Evolutionary conservation across 2,113 vertebrate genomes (phyloP).

Genomic region (Paramisgurnus dabryanus): DNA sequence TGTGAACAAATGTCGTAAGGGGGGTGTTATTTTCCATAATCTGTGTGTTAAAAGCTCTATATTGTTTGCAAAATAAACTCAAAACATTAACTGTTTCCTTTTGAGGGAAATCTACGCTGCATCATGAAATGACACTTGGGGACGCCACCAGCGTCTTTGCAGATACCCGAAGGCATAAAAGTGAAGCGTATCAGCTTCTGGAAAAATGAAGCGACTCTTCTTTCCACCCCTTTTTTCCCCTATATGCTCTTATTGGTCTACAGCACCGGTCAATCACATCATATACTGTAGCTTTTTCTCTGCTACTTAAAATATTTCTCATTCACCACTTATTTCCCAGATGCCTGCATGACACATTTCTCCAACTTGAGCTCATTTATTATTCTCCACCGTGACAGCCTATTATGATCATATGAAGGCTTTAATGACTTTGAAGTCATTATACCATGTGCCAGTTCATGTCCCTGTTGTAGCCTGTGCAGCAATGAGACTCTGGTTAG

Average conservation of each 20-base stretch:
- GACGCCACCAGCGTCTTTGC: no score
- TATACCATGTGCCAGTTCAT: neutral
- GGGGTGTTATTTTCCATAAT: no score
- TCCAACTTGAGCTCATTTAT: slow-evolving; percentile 72
- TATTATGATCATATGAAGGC: slow-evolving; percentile 72
- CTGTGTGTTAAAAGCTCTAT: no score
- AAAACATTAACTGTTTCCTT: no score
- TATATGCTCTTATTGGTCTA: slow-evolving; percentile 26
- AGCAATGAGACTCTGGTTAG: neutral
- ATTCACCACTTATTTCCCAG: slow-evolving; percentile 49
- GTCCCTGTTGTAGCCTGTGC: neutral
- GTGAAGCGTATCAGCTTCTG: no score
- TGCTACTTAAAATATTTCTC: slow-evolving; percentile 17
- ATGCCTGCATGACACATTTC: slow-evolving; percentile 64
- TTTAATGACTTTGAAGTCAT: slow-evolving; percentile 61
- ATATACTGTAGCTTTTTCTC: neutral
- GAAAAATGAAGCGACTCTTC: no score
- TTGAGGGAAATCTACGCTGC: no score
- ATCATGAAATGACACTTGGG: no score
- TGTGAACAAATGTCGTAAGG: no score
- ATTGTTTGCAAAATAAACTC: no score
- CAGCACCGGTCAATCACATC: slow-evolving; percentile 40
- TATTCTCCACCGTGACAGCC: slow-evolving; percentile 63
- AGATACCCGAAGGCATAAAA: no score
- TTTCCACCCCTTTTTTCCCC: neutral